These are phyloP conservation scores for Marasmarcha lunaedactyla DNA, from an alignment of 2,888 invertebrate genomes.

Conservation along the genomic window DNA sequence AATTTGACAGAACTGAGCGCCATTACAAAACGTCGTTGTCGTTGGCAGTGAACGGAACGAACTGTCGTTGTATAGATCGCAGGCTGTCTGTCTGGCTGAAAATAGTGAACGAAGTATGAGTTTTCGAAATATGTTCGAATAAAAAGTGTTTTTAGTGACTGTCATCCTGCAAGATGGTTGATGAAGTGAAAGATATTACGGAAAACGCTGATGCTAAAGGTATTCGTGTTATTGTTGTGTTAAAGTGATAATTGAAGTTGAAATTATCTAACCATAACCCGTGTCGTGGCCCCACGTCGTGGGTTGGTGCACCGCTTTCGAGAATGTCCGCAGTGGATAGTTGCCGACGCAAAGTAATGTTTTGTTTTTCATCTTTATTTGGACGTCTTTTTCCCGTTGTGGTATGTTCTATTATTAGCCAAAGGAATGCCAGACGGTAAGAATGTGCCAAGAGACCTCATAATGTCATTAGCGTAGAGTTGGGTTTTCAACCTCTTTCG, in stretches of 20 bases:
- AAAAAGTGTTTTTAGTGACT: slow-evolving; percentile 65
- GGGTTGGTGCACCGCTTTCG: slow-evolving; percentile 54
- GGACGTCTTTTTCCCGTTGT: slow-evolving; percentile 59
- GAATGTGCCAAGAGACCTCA: slow-evolving; percentile 35
- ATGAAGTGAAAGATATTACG: slow-evolving; percentile 65
- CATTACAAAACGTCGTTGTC: slow-evolving; percentile 14
- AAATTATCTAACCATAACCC: slow-evolving; percentile 63
- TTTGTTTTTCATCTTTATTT: slow-evolving; percentile 63
- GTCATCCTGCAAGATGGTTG: slow-evolving; percentile 69
- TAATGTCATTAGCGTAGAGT: slow-evolving; percentile 14
- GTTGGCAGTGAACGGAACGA: slow-evolving; percentile 66
- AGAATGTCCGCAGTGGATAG: slow-evolving; percentile 56
- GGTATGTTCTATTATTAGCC: slow-evolving; percentile 65
- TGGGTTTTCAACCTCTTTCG: slow-evolving; percentile 11
- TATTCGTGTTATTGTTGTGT: slow-evolving; percentile 56
- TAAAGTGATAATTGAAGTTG: slow-evolving; percentile 55
- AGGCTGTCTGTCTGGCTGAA: slow-evolving; percentile 50
- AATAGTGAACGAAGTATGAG: slow-evolving; percentile 69
- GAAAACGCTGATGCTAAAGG: slow-evolving; percentile 69
- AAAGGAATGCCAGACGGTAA: slow-evolving; percentile 48
- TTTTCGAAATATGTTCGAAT: slow-evolving; percentile 69
- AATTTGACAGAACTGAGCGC: background rate
- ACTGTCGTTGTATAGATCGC: slow-evolving; percentile 58
- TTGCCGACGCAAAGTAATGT: slow-evolving; percentile 46
- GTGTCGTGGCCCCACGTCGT: slow-evolving; percentile 69